These are phyloP conservation scores for Rhagologus leucostigma DNA, from an alignment of 2,113 vertebrate genomes.

Conservation along the genomic window DNA sequence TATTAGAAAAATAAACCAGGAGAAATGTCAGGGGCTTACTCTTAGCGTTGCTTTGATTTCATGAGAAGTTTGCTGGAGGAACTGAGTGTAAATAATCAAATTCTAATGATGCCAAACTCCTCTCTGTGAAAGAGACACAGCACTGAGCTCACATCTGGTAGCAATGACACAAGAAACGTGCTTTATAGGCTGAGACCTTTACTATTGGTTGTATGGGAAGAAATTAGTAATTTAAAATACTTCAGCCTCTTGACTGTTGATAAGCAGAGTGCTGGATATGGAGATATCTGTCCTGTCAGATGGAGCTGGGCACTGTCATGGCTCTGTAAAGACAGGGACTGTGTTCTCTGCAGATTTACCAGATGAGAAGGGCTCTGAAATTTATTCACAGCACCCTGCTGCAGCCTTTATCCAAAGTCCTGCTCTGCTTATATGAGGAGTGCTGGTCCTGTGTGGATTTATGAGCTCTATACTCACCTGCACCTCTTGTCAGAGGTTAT, in stretches of 20 bases:
- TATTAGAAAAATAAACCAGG: background rate
- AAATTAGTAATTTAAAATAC: background rate
- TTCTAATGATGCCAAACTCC: background rate
- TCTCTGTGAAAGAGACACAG: background rate
- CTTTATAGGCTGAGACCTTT: background rate
- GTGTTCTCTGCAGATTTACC: background rate
- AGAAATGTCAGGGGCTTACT: background rate
- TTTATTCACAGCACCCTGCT: background rate
- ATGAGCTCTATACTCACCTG: background rate
- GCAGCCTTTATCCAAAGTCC: background rate
- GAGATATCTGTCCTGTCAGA: background rate
- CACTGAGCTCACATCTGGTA: background rate
- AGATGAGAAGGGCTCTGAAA: background rate
- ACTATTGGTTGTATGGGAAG: background rate
- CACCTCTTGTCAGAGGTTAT: background rate
- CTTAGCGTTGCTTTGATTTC: background rate
- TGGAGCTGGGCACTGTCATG: background rate
- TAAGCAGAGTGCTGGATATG: background rate
- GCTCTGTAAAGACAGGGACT: background rate
- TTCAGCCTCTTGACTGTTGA: background rate
- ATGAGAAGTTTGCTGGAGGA: background rate
- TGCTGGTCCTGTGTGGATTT: background rate
- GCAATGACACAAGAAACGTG: background rate
- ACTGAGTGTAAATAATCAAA: background rate
- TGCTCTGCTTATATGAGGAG: background rate